Evolutionary conservation across 1,140 invertebrate genomes (phyloP).

Genomic region (Magallana angulata): DNA sequence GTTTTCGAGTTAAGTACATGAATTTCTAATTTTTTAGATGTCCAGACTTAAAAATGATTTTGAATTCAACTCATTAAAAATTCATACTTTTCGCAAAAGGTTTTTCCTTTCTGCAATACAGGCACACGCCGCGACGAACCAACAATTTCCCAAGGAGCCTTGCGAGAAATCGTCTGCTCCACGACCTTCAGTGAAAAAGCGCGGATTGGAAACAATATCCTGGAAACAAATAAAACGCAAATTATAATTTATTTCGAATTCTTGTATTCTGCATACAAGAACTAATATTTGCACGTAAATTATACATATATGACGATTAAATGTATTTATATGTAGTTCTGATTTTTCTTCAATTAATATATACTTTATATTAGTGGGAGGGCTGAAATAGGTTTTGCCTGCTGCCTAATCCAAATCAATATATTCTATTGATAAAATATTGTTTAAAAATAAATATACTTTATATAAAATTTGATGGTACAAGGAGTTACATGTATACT

Average conservation of each 20-base stretch:
- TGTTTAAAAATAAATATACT: too few relatives aligned
- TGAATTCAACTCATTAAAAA: background rate
- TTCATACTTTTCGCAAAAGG: conserved; percentile 81
- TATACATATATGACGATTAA: background rate
- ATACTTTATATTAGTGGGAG: too few relatives aligned
- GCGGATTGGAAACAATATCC: conserved; percentile 79
- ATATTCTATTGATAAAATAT: too few relatives aligned
- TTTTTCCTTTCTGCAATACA: conserved; percentile 85
- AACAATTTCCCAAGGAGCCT: conserved; percentile 83
- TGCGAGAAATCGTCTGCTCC: conserved; percentile 83
- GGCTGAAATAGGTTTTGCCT: too few relatives aligned
- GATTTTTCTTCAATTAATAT: background rate
- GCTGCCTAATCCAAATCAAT: too few relatives aligned
- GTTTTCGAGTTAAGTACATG: too few relatives aligned
- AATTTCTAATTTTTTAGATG: too few relatives aligned
- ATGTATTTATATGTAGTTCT: background rate
- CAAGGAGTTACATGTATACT: too few relatives aligned
- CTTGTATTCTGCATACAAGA: too few relatives aligned
- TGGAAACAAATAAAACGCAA: conserved; percentile 60
- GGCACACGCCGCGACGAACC: conserved; percentile 86
- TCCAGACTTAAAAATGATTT: too few relatives aligned
- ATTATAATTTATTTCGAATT: too few relatives aligned
- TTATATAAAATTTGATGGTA: too few relatives aligned
- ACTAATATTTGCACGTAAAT: background rate
- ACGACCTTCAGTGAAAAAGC: conserved; percentile 82